A percentile compares a stretch with the other conserved stretches of the same genome.
Evolutionary conservation across 2,113 vertebrate genomes (phyloP).

Genomic region (Capra hircus): DNA sequence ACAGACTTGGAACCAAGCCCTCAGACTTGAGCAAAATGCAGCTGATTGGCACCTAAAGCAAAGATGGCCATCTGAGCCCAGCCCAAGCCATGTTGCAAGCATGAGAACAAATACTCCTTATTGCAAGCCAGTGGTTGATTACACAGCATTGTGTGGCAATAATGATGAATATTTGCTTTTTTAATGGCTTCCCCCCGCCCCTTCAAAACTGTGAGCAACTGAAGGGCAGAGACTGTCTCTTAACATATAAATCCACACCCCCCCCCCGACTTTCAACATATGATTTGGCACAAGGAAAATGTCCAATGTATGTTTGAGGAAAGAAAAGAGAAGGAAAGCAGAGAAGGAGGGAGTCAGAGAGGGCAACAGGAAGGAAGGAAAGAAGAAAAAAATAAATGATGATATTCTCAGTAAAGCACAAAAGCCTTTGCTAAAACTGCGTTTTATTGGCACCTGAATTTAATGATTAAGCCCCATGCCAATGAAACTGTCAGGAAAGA

Average conservation of each 20-base stretch:
- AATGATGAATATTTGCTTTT: not conserved
- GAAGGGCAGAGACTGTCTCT: not conserved
- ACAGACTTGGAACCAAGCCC: not conserved
- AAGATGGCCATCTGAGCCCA: not conserved
- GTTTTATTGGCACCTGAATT: not conserved
- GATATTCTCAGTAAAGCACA: not conserved
- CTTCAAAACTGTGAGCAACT: not conserved
- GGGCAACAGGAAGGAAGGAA: not conserved
- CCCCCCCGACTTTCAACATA: rapidly evolving
- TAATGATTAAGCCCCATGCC: not conserved
- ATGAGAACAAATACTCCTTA: not conserved
- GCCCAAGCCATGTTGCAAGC: not conserved
- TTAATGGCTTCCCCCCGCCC: not conserved
- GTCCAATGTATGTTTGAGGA: not conserved
- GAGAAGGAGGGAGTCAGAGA: not conserved
- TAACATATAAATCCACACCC: not conserved
- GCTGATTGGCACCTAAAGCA: not conserved
- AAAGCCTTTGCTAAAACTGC: not conserved
- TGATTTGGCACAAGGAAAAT: not conserved
- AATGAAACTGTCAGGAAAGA: not conserved
- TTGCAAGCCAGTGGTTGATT: not conserved
- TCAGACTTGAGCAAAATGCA: not conserved
- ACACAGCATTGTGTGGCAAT: not conserved
- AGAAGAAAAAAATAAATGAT: not conserved
- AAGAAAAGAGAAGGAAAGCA: not conserved